Conservation (phyloP, 2,113 vertebrate species). For the Myiozetetes cayanensis region DNA sequence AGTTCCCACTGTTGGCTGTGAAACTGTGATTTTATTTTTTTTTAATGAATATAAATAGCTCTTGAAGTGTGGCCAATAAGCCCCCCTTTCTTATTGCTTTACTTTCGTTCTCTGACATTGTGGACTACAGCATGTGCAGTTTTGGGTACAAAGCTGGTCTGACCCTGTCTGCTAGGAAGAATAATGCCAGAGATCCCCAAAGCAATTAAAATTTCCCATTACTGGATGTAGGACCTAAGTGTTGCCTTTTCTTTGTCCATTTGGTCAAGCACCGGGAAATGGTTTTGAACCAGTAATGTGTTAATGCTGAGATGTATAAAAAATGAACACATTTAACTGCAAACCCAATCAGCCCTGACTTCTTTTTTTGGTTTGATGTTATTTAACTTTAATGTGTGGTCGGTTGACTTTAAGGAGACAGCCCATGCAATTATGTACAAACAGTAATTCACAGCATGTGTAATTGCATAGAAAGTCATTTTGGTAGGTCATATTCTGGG, state of each 20-base stretch:
- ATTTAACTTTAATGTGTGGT: constrained; percentile 50
- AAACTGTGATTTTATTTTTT: not conserved
- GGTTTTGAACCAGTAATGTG: constrained; percentile 31
- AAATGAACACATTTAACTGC: constrained; percentile 14
- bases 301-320: constrained; percentile 6
- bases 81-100: not conserved
- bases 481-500: constrained; percentile 50
- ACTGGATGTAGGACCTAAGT: not conserved
- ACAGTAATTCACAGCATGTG: constrained; percentile 66
- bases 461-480: constrained; percentile 65
- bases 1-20: not conserved
- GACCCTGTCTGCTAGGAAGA: not conserved
- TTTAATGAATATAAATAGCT: not conserved
- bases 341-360: not conserved
- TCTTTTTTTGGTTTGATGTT: constrained; percentile 26
- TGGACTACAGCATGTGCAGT: not conserved
- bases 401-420: constrained; percentile 54
- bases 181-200: not conserved
- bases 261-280: not conserved
- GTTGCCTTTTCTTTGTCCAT: not conserved
- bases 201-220: not conserved
- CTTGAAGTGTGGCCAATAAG: not conserved
- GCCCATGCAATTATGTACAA: constrained; percentile 68
- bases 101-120: not conserved
- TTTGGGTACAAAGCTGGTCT: not conserved